These are phyloP conservation scores for Lynx canadensis DNA, from an alignment of 2,113 vertebrate species.

Conservation along the genomic window DNA sequence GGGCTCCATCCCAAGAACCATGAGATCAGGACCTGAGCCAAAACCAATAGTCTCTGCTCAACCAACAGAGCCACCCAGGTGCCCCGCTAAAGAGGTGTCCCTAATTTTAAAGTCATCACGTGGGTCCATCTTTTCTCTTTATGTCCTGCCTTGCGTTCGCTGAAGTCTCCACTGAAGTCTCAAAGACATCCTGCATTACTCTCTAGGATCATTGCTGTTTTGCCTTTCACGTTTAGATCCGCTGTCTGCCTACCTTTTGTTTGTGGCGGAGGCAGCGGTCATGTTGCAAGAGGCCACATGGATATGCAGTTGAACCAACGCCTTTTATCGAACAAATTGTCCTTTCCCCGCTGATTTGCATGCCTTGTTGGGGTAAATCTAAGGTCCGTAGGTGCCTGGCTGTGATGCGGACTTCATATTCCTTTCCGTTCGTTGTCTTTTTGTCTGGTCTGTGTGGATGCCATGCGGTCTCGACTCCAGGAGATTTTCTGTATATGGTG, in stretches of 20 bases:
- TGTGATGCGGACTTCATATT: too few relatives aligned
- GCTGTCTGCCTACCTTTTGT: background rate
- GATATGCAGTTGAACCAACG: background rate
- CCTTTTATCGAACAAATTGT: background rate
- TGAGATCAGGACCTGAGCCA: background rate
- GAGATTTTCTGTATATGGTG: background rate
- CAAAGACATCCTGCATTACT: fast-evolving
- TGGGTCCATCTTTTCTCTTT: background rate
- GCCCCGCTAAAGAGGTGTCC: background rate
- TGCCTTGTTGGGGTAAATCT: background rate
- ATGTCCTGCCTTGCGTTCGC: background rate
- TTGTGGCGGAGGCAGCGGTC: background rate
- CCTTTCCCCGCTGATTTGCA: background rate
- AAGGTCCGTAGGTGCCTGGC: background rate
- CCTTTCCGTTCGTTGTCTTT: background rate
- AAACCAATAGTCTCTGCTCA: background rate
- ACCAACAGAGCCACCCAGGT: background rate
- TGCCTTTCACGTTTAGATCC: background rate
- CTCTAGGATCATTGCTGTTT: background rate
- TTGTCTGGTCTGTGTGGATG: background rate
- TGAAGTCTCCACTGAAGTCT: background rate
- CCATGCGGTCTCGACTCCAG: fast-evolving
- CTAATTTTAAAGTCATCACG: background rate
- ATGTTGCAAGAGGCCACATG: background rate
- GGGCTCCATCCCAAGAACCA: background rate